phyloP scores from a whole-genome alignment of 2,113 vertebrate species.

The Antechinus flavipes region DNA sequence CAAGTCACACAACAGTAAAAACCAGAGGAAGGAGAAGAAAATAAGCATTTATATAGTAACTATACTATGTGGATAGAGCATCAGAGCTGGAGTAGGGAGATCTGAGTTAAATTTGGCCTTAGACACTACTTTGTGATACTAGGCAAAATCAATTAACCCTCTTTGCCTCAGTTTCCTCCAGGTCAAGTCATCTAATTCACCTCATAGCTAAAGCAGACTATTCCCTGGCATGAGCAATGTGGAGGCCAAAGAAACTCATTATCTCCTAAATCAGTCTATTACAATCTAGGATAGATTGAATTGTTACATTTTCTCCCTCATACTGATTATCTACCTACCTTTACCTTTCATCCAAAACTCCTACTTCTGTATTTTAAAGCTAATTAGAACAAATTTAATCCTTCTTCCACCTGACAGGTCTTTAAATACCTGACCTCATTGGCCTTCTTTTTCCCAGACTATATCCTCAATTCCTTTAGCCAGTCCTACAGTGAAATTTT shows the following conservation, averaged over 20 bases:
- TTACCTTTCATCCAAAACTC: background rate
- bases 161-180: background rate
- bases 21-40: background rate
- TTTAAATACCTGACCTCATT: background rate
- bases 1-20: background rate
- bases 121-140: no score
- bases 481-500: background rate
- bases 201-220: background rate
- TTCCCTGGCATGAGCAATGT: background rate
- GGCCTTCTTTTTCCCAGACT: background rate
- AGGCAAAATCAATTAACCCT: background rate
- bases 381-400: background rate
- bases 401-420: background rate
- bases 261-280: background rate
- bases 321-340: background rate
- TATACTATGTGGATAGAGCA: background rate
- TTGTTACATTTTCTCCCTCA: background rate
- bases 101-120: background rate
- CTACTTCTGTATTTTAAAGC: background rate
- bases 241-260: background rate
- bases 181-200: background rate
- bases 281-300: background rate
- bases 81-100: background rate
- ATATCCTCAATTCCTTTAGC: background rate
- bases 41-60: background rate